Base-by-base conservation (phyloP, 2,113 vertebrate species). In the Holacanthus passer region DNA sequence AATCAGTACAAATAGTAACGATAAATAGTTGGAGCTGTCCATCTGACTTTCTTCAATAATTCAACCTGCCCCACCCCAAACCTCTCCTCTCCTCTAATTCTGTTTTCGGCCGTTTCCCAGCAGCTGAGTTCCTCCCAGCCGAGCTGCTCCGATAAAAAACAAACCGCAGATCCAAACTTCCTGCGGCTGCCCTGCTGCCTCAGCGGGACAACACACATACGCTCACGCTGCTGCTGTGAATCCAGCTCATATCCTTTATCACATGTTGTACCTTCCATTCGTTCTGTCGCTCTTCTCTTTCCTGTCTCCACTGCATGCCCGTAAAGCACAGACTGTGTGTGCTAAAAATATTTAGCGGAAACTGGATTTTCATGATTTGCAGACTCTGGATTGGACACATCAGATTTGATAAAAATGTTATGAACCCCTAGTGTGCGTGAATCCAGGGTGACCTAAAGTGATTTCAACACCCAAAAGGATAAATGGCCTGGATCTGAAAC, bases 151-250 rank as follows among this genome's bases (percentile, higher is more conserved):
- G 31, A 66, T 82, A 24, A 55, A 79, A 87, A 85, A 89, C 75
- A 87, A 87, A 89, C 58, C 67, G 73, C 50, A 37, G 27, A 59
- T 88, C 43, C 58, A 79, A 83, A 82, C 81, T 86, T 86, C 89
- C 84, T 83, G 71, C 27, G 29, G 64, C 62, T 17, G 27, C 62
- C 35, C 60, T 3, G 37, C 37, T 19, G 67, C 73, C 58, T 82
- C 68, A 22, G 59, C 29, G 19, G 75, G 41, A 50, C 59, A 39
- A 63, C 71, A 29, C 5, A 9, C 32, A 63, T 43, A 77, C 37
- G 14, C 77, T 81, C 45, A 0, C 68, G 48, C 20, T 20, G 31
- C 48, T 56, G 67, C 58, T 81, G 35, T 66, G 73, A 60, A 48
- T 68, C 79, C 79, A 83, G 79, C 50, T 77, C 53, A 69, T 9